Percentiles rank a stretch among this genome's conserved stretches.
phyloP scores from a whole-genome alignment of 1,140 invertebrate genomes.

The Drosophila lini region DNA sequence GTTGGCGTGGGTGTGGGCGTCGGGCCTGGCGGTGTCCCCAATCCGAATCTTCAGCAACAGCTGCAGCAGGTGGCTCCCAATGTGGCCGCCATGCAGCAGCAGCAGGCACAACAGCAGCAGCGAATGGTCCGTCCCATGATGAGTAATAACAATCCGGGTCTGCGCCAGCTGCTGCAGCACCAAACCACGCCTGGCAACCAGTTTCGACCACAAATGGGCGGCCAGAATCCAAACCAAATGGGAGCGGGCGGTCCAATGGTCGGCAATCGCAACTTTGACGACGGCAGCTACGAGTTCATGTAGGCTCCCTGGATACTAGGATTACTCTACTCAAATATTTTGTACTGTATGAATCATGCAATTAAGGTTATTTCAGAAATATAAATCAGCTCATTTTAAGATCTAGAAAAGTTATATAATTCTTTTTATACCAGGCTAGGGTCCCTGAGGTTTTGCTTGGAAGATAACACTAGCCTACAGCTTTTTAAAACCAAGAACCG shows the following conservation, averaged over 20 bases:
- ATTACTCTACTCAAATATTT: slow-evolving; percentile 19
- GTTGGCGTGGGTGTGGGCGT: slow-evolving; percentile 44
- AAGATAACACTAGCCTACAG: too few relatives aligned
- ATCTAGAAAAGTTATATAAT: neutral
- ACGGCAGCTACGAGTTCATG: slow-evolving; percentile 79
- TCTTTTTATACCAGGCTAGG: neutral
- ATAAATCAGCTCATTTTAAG: neutral
- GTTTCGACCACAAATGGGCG: slow-evolving; percentile 81
- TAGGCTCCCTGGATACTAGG: slow-evolving; percentile 39
- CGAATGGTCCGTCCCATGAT: slow-evolving; percentile 88
- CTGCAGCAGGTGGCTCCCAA: slow-evolving; percentile 71
- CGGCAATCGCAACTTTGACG: slow-evolving; percentile 79
- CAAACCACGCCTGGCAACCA: slow-evolving; percentile 84
- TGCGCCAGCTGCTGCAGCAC: slow-evolving; percentile 89
- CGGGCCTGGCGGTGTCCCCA: slow-evolving; percentile 49
- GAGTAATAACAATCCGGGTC: slow-evolving; percentile 88
- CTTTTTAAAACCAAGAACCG: too few relatives aligned
- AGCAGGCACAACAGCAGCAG: slow-evolving; percentile 80
- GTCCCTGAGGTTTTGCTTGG: too few relatives aligned
- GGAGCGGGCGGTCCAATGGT: slow-evolving; percentile 76
- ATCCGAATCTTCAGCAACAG: slow-evolving; percentile 73
- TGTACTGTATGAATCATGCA: slow-evolving; percentile 4
- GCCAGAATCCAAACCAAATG: slow-evolving; percentile 77
- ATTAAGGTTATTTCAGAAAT: neutral
- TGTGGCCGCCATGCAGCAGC: slow-evolving; percentile 71